Evolutionary conservation across 1,140 invertebrate species (phyloP).

Genomic region (Lordiphosa collinella): DNA sequence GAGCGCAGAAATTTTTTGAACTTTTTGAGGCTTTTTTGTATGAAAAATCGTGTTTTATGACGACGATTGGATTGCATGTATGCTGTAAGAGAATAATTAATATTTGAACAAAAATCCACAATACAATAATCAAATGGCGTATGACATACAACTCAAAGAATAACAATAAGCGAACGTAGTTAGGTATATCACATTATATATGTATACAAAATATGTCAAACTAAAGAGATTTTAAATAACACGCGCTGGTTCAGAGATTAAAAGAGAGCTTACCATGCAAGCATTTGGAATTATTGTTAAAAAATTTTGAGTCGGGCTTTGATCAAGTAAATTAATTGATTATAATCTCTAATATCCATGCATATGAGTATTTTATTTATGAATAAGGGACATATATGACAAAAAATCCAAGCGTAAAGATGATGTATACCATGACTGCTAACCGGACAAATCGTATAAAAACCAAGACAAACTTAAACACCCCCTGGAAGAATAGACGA

Average conservation of each 20-base stretch:
- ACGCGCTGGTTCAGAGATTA: constrained; percentile 17
- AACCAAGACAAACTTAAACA: constrained; percentile 14
- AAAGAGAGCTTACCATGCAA: constrained; percentile 54
- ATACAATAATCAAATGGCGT: neutral
- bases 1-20: constrained; percentile 64
- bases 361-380: constrained; percentile 57
- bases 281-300: constrained; percentile 27
- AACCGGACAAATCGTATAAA: constrained; percentile 55
- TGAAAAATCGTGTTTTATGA: neutral
- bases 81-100: neutral
- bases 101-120: neutral
- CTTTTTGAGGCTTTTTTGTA: constrained; percentile 70
- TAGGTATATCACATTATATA: constrained; percentile 58
- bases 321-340: constrained; percentile 34
- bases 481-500: constrained; percentile 32
- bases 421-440: constrained; percentile 58
- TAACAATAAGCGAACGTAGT: constrained; percentile 1
- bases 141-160: constrained; percentile 9
- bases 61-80: constrained; percentile 19
- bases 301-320: constrained; percentile 40
- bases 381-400: constrained; percentile 18
- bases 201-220: constrained; percentile 32
- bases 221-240: constrained; percentile 59
- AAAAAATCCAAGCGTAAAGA: neutral
- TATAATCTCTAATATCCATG: constrained; percentile 50